These are phyloP conservation scores for Platorchestia sp. DNA, from an alignment of 1,140 invertebrate species.

Conservation along the genomic window DNA sequence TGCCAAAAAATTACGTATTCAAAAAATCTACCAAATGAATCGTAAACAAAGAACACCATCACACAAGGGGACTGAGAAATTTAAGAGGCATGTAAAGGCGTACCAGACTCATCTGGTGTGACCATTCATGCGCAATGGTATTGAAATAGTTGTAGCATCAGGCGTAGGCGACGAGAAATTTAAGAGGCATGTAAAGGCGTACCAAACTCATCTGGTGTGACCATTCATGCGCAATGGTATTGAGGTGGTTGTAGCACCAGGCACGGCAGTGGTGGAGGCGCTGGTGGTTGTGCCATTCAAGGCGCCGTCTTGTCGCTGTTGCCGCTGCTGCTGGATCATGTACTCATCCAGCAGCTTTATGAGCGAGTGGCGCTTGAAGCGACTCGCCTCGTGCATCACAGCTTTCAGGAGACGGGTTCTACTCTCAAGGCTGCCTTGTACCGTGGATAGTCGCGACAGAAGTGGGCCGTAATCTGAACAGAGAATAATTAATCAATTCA, in stretches of 20 bases:
- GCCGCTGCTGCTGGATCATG: conserved; percentile 42
- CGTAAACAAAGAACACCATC: not conserved
- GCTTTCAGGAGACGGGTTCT: conserved; percentile 80
- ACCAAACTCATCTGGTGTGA: conserved; percentile 62
- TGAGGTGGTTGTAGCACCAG: not conserved
- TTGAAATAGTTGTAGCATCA: not conserved
- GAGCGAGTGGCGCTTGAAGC: conserved; percentile 85
- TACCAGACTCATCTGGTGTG: conserved; percentile 62
- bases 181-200: not conserved
- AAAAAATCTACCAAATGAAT: not conserved
- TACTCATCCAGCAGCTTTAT: conserved; percentile 63
- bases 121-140: conserved; percentile 62
- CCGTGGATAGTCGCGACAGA: conserved; percentile 79
- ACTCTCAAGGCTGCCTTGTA: conserved; percentile 81
- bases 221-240: conserved; percentile 62
- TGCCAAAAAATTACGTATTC: not conserved
- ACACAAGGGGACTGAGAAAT: not conserved
- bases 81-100: not conserved
- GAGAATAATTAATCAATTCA: conserved; percentile 67
- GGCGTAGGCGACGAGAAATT: not conserved
- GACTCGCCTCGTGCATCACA: conserved; percentile 82
- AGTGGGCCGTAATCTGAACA: conserved; percentile 81
- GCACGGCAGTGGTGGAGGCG: conserved; percentile 21
- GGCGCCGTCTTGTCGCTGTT: conserved; percentile 28
- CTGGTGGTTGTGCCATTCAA: conserved; percentile 59